Base-by-base conservation (phyloP, 1,140 invertebrate species). In the Lepidotrigona ventralis region DNA sequence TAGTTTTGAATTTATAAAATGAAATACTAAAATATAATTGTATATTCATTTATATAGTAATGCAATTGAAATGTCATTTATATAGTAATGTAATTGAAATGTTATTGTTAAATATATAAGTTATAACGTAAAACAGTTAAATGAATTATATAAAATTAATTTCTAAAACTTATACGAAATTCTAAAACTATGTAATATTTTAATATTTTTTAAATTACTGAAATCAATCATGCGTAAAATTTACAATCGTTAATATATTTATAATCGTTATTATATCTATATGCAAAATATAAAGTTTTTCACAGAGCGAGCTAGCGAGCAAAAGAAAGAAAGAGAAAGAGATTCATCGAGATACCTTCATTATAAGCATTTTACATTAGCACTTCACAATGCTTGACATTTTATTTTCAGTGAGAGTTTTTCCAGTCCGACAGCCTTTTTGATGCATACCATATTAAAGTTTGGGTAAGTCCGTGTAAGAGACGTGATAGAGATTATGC, bases 371-470 rank as follows among this genome's bases (percentile, higher is more conserved):
- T 93, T 90, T 86, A 90, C 87, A 90, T 87, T 89, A 91, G 91
- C 88, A 92, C 91, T 92, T 91, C 90, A 93, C 90, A 91, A 87
- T 90, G 91, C 91, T 93, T 92, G 90, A 94, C 91, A 93, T 93
- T 95, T 95, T 96, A 95, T 95, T 95, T 96, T 95, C 96, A 96
- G 96, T 95, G 95, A 96, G 95, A 95, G 95, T 93, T 93, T 94
- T 95, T 95, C 95, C 94, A 96, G 95, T 94, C 95, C 95, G 93
- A 95, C 95, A 94, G 94, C 95, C 95, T 95, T 96, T 96, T 95
- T 96, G 95, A 95, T 95, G 95, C 95, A 96, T 95, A 96, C 95
- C 92, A 95, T 96, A 95, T 95, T 96, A 94, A 95, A 95, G 94
- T 96, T 96, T 94, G 96, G 96, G 96, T 96, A 96, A 96, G 96